phyloP scores from a whole-genome alignment of 2,797 vertebrate species.

The Poeciliopsis gracilis region DNA sequence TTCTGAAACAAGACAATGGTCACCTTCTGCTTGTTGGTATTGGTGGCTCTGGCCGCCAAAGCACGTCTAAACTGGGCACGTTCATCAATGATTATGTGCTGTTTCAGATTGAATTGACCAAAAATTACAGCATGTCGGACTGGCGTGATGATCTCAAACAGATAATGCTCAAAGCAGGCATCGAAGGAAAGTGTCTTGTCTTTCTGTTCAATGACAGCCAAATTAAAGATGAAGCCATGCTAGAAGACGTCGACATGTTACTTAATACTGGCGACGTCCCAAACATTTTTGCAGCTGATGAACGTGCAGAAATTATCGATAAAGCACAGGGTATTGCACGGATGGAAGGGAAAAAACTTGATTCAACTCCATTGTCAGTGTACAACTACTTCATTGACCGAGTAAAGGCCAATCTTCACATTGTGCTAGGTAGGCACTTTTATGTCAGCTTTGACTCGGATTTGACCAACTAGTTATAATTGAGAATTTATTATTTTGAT shows the following conservation, averaged over 20 bases:
- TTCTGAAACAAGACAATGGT: constrained; percentile 91
- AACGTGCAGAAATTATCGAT: constrained; percentile 90
- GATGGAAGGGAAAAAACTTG: constrained; percentile 85
- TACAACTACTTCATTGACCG: constrained; percentile 93
- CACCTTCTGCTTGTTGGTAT: constrained; percentile 91
- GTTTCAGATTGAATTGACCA: constrained; percentile 93
- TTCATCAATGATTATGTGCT: constrained; percentile 88
- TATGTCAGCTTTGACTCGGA: neutral
- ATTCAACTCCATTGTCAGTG: constrained; percentile 88
- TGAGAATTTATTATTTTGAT: constrained; percentile 22
- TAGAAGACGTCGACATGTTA: constrained; percentile 94
- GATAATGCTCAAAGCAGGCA: constrained; percentile 89
- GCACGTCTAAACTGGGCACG: constrained; percentile 87
- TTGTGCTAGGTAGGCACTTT: constrained; percentile 86
- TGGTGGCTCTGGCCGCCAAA: constrained; percentile 91
- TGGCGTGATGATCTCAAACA: constrained; percentile 92
- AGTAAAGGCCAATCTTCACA: constrained; percentile 91
- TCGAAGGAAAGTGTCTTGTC: constrained; percentile 80
- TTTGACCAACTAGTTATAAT: constrained; percentile 9
- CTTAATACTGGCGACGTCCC: constrained; percentile 93
- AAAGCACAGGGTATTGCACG: constrained; percentile 88
- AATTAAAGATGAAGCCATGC: constrained; percentile 90
- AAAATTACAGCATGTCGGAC: constrained; percentile 84
- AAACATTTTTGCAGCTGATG: constrained; percentile 90
- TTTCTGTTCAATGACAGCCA: constrained; percentile 92